Conservation (phyloP, 2,113 vertebrate species). For the Silurus glanis region DNA sequence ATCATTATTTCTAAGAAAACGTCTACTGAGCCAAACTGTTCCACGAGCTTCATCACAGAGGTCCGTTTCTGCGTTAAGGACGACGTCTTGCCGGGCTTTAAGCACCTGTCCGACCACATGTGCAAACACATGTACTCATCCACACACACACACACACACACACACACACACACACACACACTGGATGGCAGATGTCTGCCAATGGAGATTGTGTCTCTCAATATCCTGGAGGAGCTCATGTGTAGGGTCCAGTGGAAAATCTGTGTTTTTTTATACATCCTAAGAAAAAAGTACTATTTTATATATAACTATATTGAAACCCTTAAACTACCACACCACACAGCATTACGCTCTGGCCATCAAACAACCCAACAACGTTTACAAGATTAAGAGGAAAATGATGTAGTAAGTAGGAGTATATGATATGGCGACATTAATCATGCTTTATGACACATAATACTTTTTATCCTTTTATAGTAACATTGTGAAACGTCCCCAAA, state of each 20-base stretch:
- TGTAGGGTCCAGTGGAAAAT: background rate
- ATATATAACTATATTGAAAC: too few species aligned
- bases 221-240: slow-evolving; percentile 43
- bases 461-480: background rate
- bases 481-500: background rate
- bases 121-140: slow-evolving; percentile 2
- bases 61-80: background rate
- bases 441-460: background rate
- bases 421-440: background rate
- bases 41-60: background rate
- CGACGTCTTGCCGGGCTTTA: background rate
- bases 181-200: background rate
- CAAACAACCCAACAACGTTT: background rate
- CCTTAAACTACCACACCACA: background rate
- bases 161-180: background rate
- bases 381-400: background rate
- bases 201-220: slow-evolving; percentile 23
- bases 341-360: background rate
- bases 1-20: background rate
- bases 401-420: background rate
- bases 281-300: too few species aligned
- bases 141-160: background rate
- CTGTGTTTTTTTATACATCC: slow-evolving; percentile 20
- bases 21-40: background rate
- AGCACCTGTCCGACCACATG: slow-evolving; percentile 33